Base-by-base conservation (phyloP, 1,140 invertebrate genomes). In the Caenorhabditis inopinata region DNA sequence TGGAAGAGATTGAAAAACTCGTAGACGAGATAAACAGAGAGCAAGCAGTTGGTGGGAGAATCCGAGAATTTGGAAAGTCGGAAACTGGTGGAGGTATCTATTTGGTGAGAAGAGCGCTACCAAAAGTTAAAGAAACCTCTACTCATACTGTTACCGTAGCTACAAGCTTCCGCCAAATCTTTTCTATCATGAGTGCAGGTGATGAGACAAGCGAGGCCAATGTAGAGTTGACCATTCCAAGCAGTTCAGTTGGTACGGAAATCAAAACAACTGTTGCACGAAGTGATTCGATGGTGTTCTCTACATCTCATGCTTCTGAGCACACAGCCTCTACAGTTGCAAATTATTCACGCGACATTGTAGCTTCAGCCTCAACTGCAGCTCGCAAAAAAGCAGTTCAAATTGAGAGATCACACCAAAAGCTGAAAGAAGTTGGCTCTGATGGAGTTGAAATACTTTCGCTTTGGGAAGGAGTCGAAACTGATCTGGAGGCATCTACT, bases 401-500 rank as follows among this genome's bases (percentile, higher is more conserved):
- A 45, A 29, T 23, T 27, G 38, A 74, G 11, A 74, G 38, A 46
- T 12, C 45, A 35, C 49, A 27, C 9, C 42, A 27, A 27, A 80
- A 76, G 18, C 16, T 81, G 35, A 76, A 76, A 49, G 79, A 81
- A 49, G 29, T 46, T 58, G 74, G 49, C 18, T 3, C 42, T 21
- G 79, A 81, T 49, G 79, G 35, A 53, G 62, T 74, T 27, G 74
- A 81, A 25, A 81, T 81, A 47, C 79, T 81, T 14, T 81, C 79
- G 2, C 79, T 76, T 4, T 81, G 58, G 47, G 79, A 81, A 62
- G 79, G 79, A 76, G 27, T 81, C 12, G 79, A 76, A 27, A 76
- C 48, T 14, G 79, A 81, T 73, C 18, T 81, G 21, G 79, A 81
- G 35, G 74, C 79, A 21, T 48, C 45, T 11, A 53, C 53, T 18